Evolutionary conservation across 1,140 invertebrate species (phyloP).

Genomic region (Yoshiicerus persimilis): DNA sequence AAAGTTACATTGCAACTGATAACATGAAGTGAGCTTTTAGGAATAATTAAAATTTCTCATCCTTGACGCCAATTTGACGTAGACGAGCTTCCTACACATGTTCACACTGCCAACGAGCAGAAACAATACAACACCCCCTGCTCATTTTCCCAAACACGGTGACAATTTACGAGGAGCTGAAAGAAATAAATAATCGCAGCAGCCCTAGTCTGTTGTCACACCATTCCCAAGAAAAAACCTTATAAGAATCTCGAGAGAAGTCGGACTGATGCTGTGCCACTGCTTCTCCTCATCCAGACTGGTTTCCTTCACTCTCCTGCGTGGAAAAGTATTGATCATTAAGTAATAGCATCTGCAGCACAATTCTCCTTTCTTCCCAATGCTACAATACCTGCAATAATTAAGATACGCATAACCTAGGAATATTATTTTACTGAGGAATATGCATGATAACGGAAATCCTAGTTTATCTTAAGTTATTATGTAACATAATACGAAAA

Average conservation of each 20-base stretch:
- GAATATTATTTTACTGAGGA: too few species aligned
- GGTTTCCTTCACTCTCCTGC: neutral
- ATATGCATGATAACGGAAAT: too few species aligned
- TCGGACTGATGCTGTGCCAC: neutral
- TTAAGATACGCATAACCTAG: too few species aligned
- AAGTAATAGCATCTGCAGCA: neutral
- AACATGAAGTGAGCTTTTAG: neutral
- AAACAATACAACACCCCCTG: slow-evolving; percentile 6
- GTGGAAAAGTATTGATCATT: neutral
- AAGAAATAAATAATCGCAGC: neutral
- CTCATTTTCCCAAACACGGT: slow-evolving; percentile 6
- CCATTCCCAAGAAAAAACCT: neutral
- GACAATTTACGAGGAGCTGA: neutral
- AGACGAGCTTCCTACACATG: neutral
- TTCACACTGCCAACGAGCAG: neutral
- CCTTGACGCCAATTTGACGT: slow-evolving; percentile 21
- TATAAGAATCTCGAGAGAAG: neutral
- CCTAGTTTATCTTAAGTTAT: too few species aligned
- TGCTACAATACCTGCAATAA: too few species aligned
- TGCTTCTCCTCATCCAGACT: neutral
- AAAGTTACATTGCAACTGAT: neutral
- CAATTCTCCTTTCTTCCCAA: neutral
- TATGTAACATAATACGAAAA: too few species aligned
- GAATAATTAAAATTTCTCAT: slow-evolving; percentile 22
- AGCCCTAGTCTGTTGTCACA: neutral